Evolutionary conservation across 2,113 vertebrate genomes (phyloP).

Genomic region (Theristicus caerulescens): DNA sequence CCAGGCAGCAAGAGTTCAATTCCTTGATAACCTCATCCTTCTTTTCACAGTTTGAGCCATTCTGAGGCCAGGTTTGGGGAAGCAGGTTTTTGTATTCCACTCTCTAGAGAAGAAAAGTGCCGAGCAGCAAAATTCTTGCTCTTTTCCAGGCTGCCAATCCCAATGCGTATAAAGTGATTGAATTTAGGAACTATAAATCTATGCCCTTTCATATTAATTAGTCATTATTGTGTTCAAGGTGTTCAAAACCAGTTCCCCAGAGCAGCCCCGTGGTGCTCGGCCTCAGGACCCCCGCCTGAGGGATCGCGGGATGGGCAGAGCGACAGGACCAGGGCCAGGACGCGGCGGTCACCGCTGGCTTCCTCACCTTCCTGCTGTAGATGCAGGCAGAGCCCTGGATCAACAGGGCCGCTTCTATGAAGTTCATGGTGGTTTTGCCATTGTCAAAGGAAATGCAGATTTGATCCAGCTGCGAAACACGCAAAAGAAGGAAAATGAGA

Average conservation of each 20-base stretch:
- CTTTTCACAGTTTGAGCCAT: background rate
- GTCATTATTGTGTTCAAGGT: accelerated
- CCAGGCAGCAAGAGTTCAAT: accelerated
- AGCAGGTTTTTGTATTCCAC: background rate
- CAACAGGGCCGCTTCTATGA: constrained; percentile 88
- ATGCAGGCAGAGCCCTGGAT: constrained; percentile 92
- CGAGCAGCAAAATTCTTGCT: background rate
- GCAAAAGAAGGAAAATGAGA: accelerated
- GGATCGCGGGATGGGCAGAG: accelerated
- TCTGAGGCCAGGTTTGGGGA: background rate
- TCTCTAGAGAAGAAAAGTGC: too few relatives aligned
- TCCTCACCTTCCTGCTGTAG: constrained; percentile 91
- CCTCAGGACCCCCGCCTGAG: accelerated
- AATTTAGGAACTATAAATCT: accelerated
- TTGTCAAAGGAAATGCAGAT: constrained; percentile 93
- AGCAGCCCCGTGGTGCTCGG: accelerated
- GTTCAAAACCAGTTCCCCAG: accelerated
- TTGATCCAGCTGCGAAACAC: constrained; percentile 82
- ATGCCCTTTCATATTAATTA: accelerated
- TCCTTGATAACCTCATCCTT: accelerated
- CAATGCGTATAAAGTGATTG: accelerated
- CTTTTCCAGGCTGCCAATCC: background rate
- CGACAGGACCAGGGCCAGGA: accelerated
- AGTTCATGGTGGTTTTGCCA: constrained; percentile 90
- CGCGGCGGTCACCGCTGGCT: accelerated